Base-by-base conservation (phyloP, 2,888 invertebrate species). In the Platycheirus albimanus region DNA sequence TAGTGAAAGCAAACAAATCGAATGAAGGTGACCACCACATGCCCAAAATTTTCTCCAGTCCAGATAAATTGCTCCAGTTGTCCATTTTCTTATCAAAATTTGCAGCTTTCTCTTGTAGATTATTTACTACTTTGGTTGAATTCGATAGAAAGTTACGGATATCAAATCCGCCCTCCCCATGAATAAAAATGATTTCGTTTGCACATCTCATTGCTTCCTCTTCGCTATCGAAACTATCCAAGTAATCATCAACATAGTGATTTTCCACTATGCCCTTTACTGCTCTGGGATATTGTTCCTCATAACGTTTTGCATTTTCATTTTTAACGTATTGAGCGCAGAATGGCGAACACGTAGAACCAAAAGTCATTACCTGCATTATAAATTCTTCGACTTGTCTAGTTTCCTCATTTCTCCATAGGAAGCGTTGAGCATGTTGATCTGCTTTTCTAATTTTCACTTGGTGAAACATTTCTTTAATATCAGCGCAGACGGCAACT, bases 171-270 rank as follows among this genome's bases (percentile, higher is more conserved):
- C 52, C 15, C 8, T 43, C 8, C 3, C 3, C 10, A 3, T 17
- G 71, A 6, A 54, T 64, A 5, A 28, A 33, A 10, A 43, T 38
- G 11, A 71, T n/a, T 13, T 78, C 43, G 1, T 41, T 51, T 13
- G 64, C 56, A 7, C 33, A 10, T 19, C 51, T 17, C 8, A 71
- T 45, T 11, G 83, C 83, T 52, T 72, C 72, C 49, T 77, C 77
- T 41, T 69, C 69, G 0, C 84, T 77, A n/a, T 85, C 79, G 3
- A 71, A 58, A 38, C 86, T 85, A 28, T 86, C 85, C n/a, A 87
- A 56, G 15, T 84, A 83, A 28, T 86, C 86, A 49, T 87, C 86
- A 69, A 87, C 84, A 45, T 87, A 87, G 56, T 84, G 85, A 10
- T 85, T 86, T 5, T 85, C 24, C 3, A 24, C 6, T 4, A 24